phyloP scores from a whole-genome alignment of 2,113 vertebrate species.

The Lepidothrix coronata region DNA sequence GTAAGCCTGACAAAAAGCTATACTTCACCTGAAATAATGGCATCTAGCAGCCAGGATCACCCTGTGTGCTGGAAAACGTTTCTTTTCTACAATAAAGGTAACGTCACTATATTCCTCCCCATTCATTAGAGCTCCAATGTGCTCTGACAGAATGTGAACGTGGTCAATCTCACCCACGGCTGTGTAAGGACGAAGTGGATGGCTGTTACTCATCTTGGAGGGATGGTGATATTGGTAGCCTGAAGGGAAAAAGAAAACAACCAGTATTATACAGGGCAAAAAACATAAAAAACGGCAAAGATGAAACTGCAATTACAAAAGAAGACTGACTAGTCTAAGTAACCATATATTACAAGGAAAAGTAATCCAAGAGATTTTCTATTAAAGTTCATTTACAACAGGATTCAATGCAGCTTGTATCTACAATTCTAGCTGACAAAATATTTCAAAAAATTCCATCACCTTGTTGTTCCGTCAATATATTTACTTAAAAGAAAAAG shows the following conservation, averaged over 20 bases:
- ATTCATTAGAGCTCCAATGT: slow-evolving; percentile 91
- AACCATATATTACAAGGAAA: background rate
- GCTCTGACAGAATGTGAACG: slow-evolving; percentile 95
- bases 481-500: slow-evolving; percentile 23
- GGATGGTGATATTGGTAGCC: slow-evolving; percentile 59
- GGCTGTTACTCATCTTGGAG: slow-evolving; percentile 94
- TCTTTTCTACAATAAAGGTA: slow-evolving; percentile 96
- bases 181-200: slow-evolving; percentile 88
- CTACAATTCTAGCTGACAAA: background rate
- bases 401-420: background rate
- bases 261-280: background rate
- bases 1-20: background rate
- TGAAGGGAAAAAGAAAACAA: background rate
- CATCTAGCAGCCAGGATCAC: slow-evolving; percentile 96
- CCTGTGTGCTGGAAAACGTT: slow-evolving; percentile 91
- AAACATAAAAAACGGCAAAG: background rate
- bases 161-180: slow-evolving; percentile 96
- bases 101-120: slow-evolving; percentile 96
- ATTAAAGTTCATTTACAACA: background rate
- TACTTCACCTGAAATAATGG: slow-evolving; percentile 92
- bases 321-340: background rate
- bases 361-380: background rate
- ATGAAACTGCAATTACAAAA: background rate
- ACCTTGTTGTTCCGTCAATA: background rate
- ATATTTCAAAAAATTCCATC: background rate